phyloP scores from a whole-genome alignment of 2,888 invertebrate genomes.

The Glyphotaelius pellucidus region DNA sequence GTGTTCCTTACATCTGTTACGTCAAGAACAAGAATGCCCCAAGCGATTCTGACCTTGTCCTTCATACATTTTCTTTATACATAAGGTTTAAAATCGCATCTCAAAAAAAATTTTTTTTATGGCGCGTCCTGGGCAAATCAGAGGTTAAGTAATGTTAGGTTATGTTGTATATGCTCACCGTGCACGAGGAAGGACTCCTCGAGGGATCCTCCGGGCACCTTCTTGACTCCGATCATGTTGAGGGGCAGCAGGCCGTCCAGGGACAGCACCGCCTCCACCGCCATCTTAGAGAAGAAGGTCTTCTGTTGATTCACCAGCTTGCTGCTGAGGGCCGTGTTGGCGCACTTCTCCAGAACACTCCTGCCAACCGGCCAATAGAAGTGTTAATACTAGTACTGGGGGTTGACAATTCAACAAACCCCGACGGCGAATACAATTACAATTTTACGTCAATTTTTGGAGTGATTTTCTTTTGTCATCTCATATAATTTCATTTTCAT shows the following conservation, averaged over 20 bases:
- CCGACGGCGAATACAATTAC: neutral
- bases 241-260: constrained; percentile 92
- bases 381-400: neutral
- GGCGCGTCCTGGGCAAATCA: too few species aligned
- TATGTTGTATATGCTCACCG: constrained; percentile 63
- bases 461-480: neutral
- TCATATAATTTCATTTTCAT: neutral
- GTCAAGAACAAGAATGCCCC: too few species aligned
- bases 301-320: constrained; percentile 98
- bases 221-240: constrained; percentile 99
- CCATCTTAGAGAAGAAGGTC: constrained; percentile 97
- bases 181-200: constrained; percentile 94
- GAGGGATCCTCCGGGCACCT: constrained; percentile 88
- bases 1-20: too few species aligned
- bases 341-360: constrained; percentile 89
- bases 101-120: too few species aligned
- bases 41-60: too few species aligned
- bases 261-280: constrained; percentile 96
- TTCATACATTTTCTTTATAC: too few species aligned
- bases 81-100: too few species aligned
- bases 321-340: constrained; percentile 96
- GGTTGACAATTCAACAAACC: too few species aligned
- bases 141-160: too few species aligned
- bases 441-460: constrained; percentile 11
- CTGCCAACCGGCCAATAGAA: constrained; percentile 67